Evolutionary conservation across 2,797 vertebrate genomes (phyloP), one percentile per base, ranked within the genome.

Genomic region (Clamator glandarius): DNA sequence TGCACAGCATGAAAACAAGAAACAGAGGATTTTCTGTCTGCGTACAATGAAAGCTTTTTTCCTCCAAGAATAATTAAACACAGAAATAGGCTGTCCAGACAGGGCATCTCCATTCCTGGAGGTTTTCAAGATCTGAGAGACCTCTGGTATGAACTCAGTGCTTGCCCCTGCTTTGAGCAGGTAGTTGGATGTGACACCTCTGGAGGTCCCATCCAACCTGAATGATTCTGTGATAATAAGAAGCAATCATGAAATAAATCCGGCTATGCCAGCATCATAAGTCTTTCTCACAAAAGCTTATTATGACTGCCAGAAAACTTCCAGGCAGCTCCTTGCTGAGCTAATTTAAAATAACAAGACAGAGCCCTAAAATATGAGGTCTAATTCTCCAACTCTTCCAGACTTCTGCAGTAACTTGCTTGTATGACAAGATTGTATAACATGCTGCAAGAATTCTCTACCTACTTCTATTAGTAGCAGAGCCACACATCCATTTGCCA

Each of bases 301-400:
- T 93, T 93, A 69, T 18, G 52, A 61, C 72, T 76, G 72, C 87
- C 81, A 91, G 81, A 83, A 78, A 77, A 62, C 41, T 68, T 77
- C 36, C 82, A 92, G 84, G 83, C 61, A 70, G 68, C 1, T 44
- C 76, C 73, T 16, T 23, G 73, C 94, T 84, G 89, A 91, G 85
- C 63, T 90, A 59, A 10, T 78, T 81, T 76, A 12, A 72, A 75
- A 61, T 19, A 54, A 46, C 63, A 58, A 78, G 36, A 50, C 78
- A 78, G 69, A 84, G 59, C 55, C 50, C 72, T 82, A 93, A 90
- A 78, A 59, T 7, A 50, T 3, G 87, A 75, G 80, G 15, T 25
- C 87, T 62, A 12, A 26, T 24, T 41, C 90, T 76, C 48, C 55
- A 69, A 69, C 62, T 80, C 35, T 83, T 78, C 55, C 48, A 83